Conservation (phyloP, 2,888 invertebrate species). For the Mylabris sibirica region DNA sequence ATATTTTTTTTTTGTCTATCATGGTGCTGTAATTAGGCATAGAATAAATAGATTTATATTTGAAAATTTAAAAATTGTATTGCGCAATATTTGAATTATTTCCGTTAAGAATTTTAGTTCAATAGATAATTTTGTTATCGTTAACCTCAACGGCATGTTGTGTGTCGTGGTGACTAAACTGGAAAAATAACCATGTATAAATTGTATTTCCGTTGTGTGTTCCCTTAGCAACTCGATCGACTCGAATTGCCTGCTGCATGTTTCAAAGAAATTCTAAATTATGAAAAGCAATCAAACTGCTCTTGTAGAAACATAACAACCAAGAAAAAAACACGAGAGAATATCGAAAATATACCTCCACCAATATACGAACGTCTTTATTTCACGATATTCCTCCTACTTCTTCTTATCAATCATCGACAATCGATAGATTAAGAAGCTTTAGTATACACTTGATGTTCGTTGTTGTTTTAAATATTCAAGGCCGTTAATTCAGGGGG, state of each 20-base stretch:
- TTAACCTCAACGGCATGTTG: conserved; percentile 3
- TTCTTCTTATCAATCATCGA: too few relatives aligned
- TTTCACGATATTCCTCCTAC: too few relatives aligned
- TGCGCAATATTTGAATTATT: background rate
- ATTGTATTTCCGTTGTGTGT: conserved; percentile 18
- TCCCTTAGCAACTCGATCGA: conserved; percentile 25
- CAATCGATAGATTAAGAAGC: too few relatives aligned
- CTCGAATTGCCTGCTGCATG: conserved; percentile 21
- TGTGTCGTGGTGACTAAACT: background rate
- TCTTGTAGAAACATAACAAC: background rate
- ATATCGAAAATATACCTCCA: background rate
- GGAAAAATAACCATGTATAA: background rate
- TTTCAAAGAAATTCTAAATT: background rate
- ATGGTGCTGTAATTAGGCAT: too few relatives aligned
- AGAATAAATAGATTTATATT: too few relatives aligned
- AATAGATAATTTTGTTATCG: background rate
- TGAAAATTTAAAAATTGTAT: background rate
- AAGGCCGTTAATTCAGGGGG: too few relatives aligned
- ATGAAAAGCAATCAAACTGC: too few relatives aligned
- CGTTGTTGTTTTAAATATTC: too few relatives aligned
- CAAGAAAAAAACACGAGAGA: background rate
- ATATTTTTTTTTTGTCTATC: background rate
- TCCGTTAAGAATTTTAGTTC: too few relatives aligned
- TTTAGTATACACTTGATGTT: too few relatives aligned
- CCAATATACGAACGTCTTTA: too few relatives aligned